Evolutionary conservation across 92 coral and sea anemone species (phyloP).

Genomic region (Porites divaricata): DNA sequence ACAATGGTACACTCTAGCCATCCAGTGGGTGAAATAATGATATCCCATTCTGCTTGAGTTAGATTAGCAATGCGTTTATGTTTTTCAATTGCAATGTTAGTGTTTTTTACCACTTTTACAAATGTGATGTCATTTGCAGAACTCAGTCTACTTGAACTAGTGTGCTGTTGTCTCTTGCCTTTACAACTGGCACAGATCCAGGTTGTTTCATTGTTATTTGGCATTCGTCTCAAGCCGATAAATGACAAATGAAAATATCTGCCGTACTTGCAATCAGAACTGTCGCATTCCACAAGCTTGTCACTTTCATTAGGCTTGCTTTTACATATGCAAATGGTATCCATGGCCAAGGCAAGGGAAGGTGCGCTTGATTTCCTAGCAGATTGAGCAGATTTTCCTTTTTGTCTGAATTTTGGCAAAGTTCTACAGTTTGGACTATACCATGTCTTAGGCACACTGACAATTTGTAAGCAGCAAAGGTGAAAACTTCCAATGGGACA

Average conservation of each 20-base stretch:
- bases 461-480: conserved; percentile 9
- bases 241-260: conserved; percentile 53
- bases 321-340: conserved; percentile 36
- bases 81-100: conserved; percentile 35
- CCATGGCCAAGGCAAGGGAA: conserved; percentile 19
- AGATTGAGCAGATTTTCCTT: conserved; percentile 12
- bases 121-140: conserved; percentile 29
- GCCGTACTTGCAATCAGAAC: conserved; percentile 38
- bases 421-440: conserved; percentile 30
- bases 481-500: background rate
- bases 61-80: conserved; percentile 27
- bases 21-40: conserved; percentile 44
- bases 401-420: conserved; percentile 41
- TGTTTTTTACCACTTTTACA: conserved; percentile 25
- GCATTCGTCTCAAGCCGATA: conserved; percentile 33
- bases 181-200: conserved; percentile 42
- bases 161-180: conserved; percentile 14
- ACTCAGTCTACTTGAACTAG: conserved; percentile 19
- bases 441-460: conserved; percentile 14
- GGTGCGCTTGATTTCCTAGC: conserved; percentile 15
- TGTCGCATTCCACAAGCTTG: conserved; percentile 47
- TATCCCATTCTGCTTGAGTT: conserved; percentile 35
- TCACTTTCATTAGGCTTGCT: conserved; percentile 39
- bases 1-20: conserved; percentile 59
- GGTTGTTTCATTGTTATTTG: conserved; percentile 41